Conservation (phyloP, 2,888 invertebrate genomes). For the Aporophyla lueneburgensis region DNA sequence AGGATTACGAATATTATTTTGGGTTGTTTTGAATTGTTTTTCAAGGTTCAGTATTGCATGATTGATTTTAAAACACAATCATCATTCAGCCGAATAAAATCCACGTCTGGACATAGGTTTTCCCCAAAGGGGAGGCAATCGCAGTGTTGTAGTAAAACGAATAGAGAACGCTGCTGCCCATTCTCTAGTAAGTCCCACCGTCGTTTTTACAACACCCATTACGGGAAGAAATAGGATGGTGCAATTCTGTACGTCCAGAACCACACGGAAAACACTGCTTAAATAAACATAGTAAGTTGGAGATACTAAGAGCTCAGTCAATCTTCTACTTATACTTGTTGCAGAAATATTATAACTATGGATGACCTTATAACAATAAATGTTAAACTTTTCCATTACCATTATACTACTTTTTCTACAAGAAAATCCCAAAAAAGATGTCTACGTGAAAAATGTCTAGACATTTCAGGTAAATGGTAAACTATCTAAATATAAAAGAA, state of each 20-base stretch:
- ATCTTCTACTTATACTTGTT: neutral
- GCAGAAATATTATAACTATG: neutral
- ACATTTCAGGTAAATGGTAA: slow-evolving; percentile 12
- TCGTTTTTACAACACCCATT: too few species aligned
- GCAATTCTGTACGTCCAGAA: too few species aligned
- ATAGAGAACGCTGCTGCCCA: too few species aligned
- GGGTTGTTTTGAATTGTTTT: neutral
- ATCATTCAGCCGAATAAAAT: too few species aligned
- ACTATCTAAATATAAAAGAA: slow-evolving; percentile 4
- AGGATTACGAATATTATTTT: slow-evolving; percentile 15
- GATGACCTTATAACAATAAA: neutral
- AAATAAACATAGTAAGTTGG: neutral
- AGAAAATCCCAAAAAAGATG: neutral
- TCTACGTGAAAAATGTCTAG: slow-evolving; percentile 5
- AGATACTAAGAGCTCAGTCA: neutral
- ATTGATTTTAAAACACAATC: neutral
- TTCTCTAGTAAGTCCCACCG: too few species aligned
- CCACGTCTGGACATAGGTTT: too few species aligned
- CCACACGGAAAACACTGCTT: too few species aligned
- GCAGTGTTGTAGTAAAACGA: too few species aligned
- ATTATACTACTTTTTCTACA: neutral
- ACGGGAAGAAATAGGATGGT: too few species aligned
- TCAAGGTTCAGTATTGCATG: neutral
- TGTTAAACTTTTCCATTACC: neutral
- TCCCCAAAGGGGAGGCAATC: too few species aligned